Evolutionary conservation across 2,888 invertebrate genomes (phyloP), one percentile per base, ranked within the genome.

Genomic region (Silvanus unidentatus): DNA sequence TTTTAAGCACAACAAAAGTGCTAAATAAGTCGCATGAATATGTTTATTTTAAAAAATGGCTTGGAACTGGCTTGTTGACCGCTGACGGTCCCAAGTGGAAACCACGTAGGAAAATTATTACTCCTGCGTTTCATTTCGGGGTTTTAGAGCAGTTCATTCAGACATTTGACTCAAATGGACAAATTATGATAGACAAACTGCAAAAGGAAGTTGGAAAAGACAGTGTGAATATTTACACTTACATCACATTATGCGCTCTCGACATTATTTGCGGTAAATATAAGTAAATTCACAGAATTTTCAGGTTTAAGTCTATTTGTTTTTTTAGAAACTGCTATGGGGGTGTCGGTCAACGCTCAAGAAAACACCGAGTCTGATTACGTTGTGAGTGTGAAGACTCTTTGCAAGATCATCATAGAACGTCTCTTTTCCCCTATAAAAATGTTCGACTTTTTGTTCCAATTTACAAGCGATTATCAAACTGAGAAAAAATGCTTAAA

Each of bases 301-400:
- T 12, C 10, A 12, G 3, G 4, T 32, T 32, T 32, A n/a, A n/a
- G 8, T 9, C 8, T 9, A 8, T 28, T 28, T 28, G 28, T 27
- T 36, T n/a, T 30, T 38, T 49, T 38, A 87, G 91, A 92, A 73
- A 84, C 88, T 4, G 86, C 92, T 8, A 93, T 93, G 91, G 92
- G 91, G 0, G 78, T 81, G 8, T 77, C 78, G 16, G 73, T 88
- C 0, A 75, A 86, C 62, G 87, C 89, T 0, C 89, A 91, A 66
- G 72, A 73, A 5, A 73, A 84, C 60, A 73, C 74, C 5, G 77
- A 85, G 51, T 84, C 84, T 0, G 77, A 80, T 52, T 91, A 89
- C 63, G 86, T 89, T 0, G 73, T 75, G 57, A 81, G 85, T 11
- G 82, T 90, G 22, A 81, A 82, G 69, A 76, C 75, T 34, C 60